Conservation (phyloP, 2,797 vertebrate genomes). For the Poecilia wingei region DNA sequence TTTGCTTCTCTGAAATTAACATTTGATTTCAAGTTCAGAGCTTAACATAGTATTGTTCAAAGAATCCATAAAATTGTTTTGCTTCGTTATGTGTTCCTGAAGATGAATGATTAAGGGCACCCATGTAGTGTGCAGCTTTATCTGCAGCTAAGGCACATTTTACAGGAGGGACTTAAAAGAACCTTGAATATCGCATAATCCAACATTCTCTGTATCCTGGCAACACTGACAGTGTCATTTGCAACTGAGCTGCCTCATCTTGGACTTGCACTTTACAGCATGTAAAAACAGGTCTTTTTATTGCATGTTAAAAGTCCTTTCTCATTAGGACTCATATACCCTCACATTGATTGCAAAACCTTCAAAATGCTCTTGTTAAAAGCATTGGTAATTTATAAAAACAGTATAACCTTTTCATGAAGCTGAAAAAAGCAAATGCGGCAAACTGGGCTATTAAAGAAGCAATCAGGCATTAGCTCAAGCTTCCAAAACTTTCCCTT, state of each 20-base stretch:
- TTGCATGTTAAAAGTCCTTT: slow-evolving; percentile 31
- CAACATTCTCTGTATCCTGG: slow-evolving; percentile 54
- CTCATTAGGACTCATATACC: slow-evolving; percentile 19
- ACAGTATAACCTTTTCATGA: slow-evolving; percentile 25
- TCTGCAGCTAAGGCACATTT: not conserved
- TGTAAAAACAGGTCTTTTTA: slow-evolving; percentile 22
- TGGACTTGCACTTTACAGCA: slow-evolving; percentile 17
- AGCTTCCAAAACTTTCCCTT: slow-evolving; percentile 12
- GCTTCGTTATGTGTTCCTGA: not conserved
- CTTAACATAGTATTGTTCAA: not conserved
- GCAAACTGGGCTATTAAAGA: slow-evolving; percentile 26
- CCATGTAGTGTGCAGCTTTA: not conserved
- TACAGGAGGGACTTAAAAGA: slow-evolving; percentile 37
- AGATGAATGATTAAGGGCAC: not conserved
- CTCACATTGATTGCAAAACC: slow-evolving; percentile 9
- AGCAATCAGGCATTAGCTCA: slow-evolving; percentile 14
- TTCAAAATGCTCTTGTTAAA: slow-evolving; percentile 14
- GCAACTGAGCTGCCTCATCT: slow-evolving; percentile 42
- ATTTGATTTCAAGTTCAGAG: not conserved
- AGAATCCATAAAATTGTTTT: not conserved
- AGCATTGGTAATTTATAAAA: slow-evolving; percentile 41
- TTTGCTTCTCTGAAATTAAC: slow-evolving; percentile 34
- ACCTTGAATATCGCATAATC: slow-evolving; percentile 15
- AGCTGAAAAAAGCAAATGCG: slow-evolving; percentile 23
- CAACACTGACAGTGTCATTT: slow-evolving; percentile 58